Evolutionary conservation across 2,113 vertebrate species (phyloP).

Genomic region (Tapirus terrestris): DNA sequence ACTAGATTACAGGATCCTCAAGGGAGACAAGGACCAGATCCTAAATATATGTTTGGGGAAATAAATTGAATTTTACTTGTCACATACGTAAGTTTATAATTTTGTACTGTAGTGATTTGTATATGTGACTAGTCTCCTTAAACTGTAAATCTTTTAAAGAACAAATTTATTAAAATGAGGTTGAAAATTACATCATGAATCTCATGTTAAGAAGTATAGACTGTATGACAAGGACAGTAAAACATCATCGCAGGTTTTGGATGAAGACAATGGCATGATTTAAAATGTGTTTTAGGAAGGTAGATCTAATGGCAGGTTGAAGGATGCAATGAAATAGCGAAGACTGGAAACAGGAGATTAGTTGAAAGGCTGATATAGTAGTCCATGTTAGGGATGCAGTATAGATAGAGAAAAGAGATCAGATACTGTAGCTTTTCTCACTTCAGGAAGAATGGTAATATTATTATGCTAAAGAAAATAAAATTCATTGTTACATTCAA

Average conservation of each 20-base stretch:
- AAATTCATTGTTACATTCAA: neutral
- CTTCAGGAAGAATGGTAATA: neutral
- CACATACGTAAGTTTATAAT: neutral
- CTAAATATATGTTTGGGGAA: neutral
- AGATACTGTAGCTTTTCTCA: neutral
- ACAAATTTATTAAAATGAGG: neutral
- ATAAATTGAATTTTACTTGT: neutral
- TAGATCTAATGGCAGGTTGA: neutral
- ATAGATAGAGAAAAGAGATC: neutral
- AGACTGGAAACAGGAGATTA: neutral
- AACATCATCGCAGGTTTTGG: neutral
- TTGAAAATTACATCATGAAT: neutral
- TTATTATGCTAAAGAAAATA: neutral
- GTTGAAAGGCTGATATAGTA: neutral
- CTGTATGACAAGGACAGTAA: neutral
- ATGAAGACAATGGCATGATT: neutral
- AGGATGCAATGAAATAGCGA: neutral
- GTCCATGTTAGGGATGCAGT: neutral
- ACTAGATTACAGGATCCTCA: neutral
- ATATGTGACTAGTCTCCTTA: neutral
- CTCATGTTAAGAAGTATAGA: neutral
- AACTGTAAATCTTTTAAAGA: neutral
- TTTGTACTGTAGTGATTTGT: neutral
- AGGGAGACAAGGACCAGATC: neutral
- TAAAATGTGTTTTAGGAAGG: neutral